Base-by-base conservation (phyloP, 2,888 invertebrate species). In the Coenonympha arcania region DNA sequence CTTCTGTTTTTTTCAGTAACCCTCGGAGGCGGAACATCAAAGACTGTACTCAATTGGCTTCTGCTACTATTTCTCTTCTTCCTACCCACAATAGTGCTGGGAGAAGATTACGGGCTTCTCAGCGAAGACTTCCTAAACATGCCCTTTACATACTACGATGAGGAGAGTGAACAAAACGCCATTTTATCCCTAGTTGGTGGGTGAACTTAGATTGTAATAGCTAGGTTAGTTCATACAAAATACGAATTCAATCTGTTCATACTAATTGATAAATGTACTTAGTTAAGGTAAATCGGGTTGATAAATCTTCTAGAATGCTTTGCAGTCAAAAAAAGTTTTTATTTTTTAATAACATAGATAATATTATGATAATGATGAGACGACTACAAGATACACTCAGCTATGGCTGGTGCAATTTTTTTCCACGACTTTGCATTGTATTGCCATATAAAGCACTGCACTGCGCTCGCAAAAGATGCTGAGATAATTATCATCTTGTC, bases 1-100 rank as follows among this genome's bases (percentile, higher is more conserved):
- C n/a, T n/a, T n/a, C n/a, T n/a, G n/a, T n/a, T n/a, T n/a, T n/a
- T 83, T 84, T 15, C 82, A 85, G 85, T 85, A 37, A 84, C 83
- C 0, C 76, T 78, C 56, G 82, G 77, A 60, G 66, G 69, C 20
- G 60, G 69, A 5, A 63, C 71, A 34, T 60, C 72, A 1, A 69
- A 65, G 42, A 61, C 65, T 59, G 68, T 73, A 47, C 66, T 66
- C 31, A 77, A 68, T 55, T 79, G 79, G 78, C 62, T 81, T n/a
- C 65, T 80, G 3, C 60, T 80, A 9, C 56, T 83, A 5, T 62
- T 83, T 1, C 62, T 84, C 20, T 63, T 79, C 24, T 65, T 80
- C n/a, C 65, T 83, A 3, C 79, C 81, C 1, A 59, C 73, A 57
- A 56, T 77, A 30, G 69, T 66, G 16, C 63, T 71, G 57, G 71